Evolutionary conservation across 2,113 vertebrate species (phyloP), one percentile per base, ranked within the genome.

Genomic region (Dissostichus mawsoni): DNA sequence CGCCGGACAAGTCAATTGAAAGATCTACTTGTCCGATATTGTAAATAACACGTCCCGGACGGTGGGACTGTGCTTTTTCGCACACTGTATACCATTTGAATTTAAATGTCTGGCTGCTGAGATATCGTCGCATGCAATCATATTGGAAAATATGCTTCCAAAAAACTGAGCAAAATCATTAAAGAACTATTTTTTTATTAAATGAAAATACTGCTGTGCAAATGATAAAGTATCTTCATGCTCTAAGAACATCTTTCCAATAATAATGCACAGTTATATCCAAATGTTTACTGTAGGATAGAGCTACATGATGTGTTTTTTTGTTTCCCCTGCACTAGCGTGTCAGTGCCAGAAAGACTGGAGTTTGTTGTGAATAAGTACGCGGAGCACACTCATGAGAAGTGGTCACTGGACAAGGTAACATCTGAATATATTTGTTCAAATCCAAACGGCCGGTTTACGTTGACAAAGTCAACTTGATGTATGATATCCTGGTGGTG

Each of bases 331-430:
- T 80, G 48, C 68, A 48, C 65, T 69, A 99, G 98, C 81, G 94
- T 97, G 64, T 95, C 91, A 3, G 94, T 99, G 71, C 97, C 97
- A 45, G 98, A 98, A 92, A 93, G 95, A 67, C 90, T 99, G 69
- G 97, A 98, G 73, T 96, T 96, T 90, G 96, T 98, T 83, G 96
- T 98, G 90, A 98, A 98, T 90, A 99, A 98, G 85, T 99, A 98
- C 13, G 97, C 98, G 58, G 97, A 98, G 75, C 98, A 99, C 64
- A 95, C 96, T 80, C 98, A 99, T 62, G 98, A 99, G 89, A 99
- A 96, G 72, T 99, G 98, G 98, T 98, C 97, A 52, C 96, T 97
- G 91, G 97, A 98, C 87, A 99, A 98, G 97, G 98, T 94, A 89
- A 77, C 36, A 36, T 53, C n/a, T 44, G 29, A 12, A 41, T 41